Conservation (phyloP, 2,797 vertebrate genomes). For the Phataginus tetradactyla region DNA sequence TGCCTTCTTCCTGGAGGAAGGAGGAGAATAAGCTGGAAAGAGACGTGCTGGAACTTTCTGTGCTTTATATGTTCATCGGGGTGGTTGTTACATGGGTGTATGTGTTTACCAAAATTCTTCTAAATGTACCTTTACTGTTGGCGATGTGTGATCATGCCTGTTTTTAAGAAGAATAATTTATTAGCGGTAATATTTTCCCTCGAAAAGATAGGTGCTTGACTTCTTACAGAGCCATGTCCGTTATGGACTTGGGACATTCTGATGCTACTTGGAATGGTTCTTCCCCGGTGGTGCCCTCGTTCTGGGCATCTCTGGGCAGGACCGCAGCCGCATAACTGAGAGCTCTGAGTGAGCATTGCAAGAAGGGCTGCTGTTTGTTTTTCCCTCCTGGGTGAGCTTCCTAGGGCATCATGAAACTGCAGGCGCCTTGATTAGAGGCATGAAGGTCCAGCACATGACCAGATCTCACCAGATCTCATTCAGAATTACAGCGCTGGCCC, state of each 20-base stretch:
- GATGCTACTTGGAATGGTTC: not conserved
- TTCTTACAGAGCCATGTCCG: not conserved
- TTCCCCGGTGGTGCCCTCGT: not conserved
- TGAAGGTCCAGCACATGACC: not conserved
- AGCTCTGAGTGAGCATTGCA: not conserved
- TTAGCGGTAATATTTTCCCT: not conserved
- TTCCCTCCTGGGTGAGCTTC: not conserved
- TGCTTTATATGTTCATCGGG: not conserved
- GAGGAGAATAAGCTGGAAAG: no score
- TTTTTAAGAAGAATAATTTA: not conserved
- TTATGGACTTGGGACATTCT: not conserved
- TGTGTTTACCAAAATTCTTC: not conserved
- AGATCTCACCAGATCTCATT: not conserved
- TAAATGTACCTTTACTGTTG: not conserved
- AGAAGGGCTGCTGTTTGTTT: not conserved
- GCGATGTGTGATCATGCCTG: not conserved
- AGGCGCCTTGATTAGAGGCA: not conserved
- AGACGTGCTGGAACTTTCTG: not conserved
- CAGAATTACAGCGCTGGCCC: not conserved
- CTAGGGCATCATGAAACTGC: not conserved
- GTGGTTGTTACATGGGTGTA: not conserved
- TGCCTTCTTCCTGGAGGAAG: not conserved
- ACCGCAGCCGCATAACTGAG: not conserved
- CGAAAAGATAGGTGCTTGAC: not conserved
- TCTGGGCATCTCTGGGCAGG: not conserved